These are phyloP conservation scores for Sebastes minor DNA, from an alignment of 2,797 vertebrate species.

Conservation along the genomic window DNA sequence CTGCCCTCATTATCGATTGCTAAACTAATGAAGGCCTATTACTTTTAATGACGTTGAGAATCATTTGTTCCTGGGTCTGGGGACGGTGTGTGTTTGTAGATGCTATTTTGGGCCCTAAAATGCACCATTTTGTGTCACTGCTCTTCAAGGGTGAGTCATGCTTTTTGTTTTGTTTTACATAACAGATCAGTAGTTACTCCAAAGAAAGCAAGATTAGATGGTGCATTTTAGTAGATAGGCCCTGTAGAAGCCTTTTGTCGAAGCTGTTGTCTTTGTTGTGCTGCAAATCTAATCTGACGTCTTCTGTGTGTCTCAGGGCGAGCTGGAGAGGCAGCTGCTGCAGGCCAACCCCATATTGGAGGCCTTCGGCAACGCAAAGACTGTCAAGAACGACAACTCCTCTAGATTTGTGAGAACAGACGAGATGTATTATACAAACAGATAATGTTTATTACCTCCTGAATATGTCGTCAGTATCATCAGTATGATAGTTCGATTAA, in stretches of 20 bases:
- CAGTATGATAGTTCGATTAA: neutral
- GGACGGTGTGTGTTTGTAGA: conserved; percentile 10
- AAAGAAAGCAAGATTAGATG: conserved; percentile 20
- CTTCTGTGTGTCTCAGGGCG: conserved; percentile 81
- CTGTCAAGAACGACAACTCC: conserved; percentile 93
- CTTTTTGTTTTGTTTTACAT: conserved; percentile 29
- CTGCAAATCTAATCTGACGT: conserved; percentile 31
- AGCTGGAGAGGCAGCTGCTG: conserved; percentile 90
- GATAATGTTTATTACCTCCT: neutral
- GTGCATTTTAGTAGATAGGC: conserved; percentile 42
- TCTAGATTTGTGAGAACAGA: conserved; percentile 88
- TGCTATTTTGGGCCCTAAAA: conserved; percentile 48
- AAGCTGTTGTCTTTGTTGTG: neutral
- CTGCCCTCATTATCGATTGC: conserved; percentile 6
- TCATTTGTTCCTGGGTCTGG: conserved; percentile 37
- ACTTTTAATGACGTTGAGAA: conserved; percentile 55
- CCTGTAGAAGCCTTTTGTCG: neutral
- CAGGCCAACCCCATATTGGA: conserved; percentile 93
- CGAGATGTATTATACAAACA: neutral
- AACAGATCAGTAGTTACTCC: conserved; percentile 20
- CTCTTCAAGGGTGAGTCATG: conserved; percentile 40
- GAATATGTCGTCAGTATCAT: neutral
- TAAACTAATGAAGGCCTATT: conserved; percentile 3
- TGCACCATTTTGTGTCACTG: conserved; percentile 46
- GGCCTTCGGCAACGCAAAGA: conserved; percentile 92